Percentiles rank a stretch among this genome's conserved stretches.
These are phyloP conservation scores for Dissostichus mawsoni DNA, from an alignment of 2,113 vertebrate genomes.

Conservation along the genomic window DNA sequence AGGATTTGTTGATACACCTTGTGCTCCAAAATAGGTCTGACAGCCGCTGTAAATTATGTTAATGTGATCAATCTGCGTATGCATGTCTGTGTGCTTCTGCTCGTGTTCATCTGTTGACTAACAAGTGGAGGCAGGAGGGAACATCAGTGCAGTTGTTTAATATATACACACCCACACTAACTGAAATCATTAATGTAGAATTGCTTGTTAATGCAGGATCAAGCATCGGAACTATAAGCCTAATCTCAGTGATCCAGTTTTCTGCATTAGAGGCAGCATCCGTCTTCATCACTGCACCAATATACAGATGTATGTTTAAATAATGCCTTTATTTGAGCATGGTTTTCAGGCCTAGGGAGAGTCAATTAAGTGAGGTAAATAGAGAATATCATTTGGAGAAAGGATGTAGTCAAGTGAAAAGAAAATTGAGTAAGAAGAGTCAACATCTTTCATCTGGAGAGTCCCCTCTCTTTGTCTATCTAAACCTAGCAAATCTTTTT, in stretches of 20 bases:
- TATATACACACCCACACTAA: neutral
- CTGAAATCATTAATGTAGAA: slow-evolving; percentile 14
- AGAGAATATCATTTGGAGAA: slow-evolving; percentile 40
- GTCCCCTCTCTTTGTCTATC: neutral
- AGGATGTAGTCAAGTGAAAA: slow-evolving; percentile 35
- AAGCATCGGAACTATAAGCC: neutral
- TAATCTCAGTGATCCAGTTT: slow-evolving; percentile 26
- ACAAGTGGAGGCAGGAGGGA: slow-evolving; percentile 11
- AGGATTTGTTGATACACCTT: neutral
- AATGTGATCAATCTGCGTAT: neutral
- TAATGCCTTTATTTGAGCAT: slow-evolving; percentile 11
- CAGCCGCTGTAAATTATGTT: slow-evolving; percentile 6
- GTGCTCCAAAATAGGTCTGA: neutral
- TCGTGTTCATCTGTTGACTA: neutral
- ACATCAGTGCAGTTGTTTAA: neutral
- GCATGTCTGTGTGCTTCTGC: neutral
- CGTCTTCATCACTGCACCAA: neutral
- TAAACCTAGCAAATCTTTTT: neutral
- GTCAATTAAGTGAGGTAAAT: slow-evolving; percentile 46
- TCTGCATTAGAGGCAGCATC: slow-evolving; percentile 24
- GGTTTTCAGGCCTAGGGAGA: neutral
- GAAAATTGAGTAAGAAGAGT: slow-evolving; percentile 40
- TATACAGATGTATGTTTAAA: slow-evolving; percentile 1
- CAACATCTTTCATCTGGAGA: slow-evolving; percentile 17
- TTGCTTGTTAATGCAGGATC: slow-evolving; percentile 7